Evolutionary conservation across 2,888 invertebrate genomes (phyloP).

Genomic region (Tiliacea citrago): DNA sequence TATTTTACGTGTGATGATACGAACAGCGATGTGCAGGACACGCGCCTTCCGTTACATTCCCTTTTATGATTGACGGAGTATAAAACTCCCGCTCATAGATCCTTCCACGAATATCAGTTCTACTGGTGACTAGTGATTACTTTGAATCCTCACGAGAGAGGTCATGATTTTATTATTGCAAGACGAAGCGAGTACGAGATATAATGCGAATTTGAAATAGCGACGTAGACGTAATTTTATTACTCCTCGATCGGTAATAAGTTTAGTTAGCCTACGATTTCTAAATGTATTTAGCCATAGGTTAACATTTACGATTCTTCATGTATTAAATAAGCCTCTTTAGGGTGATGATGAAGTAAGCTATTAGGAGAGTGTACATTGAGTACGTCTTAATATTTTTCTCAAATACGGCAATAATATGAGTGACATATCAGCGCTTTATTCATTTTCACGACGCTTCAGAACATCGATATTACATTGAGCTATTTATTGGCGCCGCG

Average conservation of each 20-base stretch:
- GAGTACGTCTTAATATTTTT: slow-evolving; percentile 66
- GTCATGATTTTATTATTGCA: slow-evolving; percentile 73
- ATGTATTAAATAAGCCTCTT: slow-evolving; percentile 76
- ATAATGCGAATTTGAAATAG: slow-evolving; percentile 65
- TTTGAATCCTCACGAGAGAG: slow-evolving; percentile 60
- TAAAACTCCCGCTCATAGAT: slow-evolving; percentile 40
- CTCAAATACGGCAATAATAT: slow-evolving; percentile 52
- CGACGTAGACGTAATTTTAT: slow-evolving; percentile 76
- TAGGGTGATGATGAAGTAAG: slow-evolving; percentile 69
- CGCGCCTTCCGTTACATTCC: slow-evolving; percentile 66
- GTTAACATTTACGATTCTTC: slow-evolving; percentile 81
- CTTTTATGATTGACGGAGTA: slow-evolving; percentile 52
- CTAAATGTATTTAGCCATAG: slow-evolving; percentile 85
- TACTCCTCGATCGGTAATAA: slow-evolving; percentile 80
- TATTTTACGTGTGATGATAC: slow-evolving; percentile 29
- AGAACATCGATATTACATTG: slow-evolving; percentile 43
- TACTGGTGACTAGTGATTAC: slow-evolving; percentile 53
- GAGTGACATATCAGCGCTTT: slow-evolving; percentile 70
- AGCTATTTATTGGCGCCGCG: slow-evolving; percentile 49
- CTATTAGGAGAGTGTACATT: slow-evolving; percentile 70
- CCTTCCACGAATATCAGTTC: slow-evolving; percentile 38
- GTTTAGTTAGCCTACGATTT: slow-evolving; percentile 81
- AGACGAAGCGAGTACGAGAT: slow-evolving; percentile 71
- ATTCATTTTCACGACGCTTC: slow-evolving; percentile 55
- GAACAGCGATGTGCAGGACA: slow-evolving; percentile 63